Conservation (phyloP, 2,888 invertebrate species). For the Cataglyphis rosenhaueri region DNA sequence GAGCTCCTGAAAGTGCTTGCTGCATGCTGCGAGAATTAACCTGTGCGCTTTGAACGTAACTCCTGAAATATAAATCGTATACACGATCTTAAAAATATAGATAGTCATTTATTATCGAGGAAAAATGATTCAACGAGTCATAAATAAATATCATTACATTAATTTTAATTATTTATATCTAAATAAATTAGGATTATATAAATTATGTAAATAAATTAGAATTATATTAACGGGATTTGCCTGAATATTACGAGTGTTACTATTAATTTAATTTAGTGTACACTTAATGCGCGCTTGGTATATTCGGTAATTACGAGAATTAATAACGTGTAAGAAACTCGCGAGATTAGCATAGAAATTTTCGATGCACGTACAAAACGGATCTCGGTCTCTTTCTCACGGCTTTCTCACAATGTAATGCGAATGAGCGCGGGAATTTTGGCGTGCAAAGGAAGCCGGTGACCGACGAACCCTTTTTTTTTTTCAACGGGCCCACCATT, state of each 20-base stretch:
- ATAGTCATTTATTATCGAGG: background rate
- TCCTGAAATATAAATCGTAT: slow-evolving; percentile 87
- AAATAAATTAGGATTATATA: background rate
- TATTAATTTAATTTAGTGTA: background rate
- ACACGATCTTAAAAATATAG: background rate
- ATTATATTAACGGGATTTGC: background rate
- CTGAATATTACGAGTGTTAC: background rate
- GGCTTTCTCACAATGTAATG: slow-evolving; percentile 58
- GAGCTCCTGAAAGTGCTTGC: slow-evolving; percentile 96
- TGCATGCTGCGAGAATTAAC: slow-evolving; percentile 96
- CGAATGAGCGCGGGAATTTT: slow-evolving; percentile 72
- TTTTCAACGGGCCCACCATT: slow-evolving; percentile 46
- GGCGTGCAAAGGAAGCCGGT: slow-evolving; percentile 76
- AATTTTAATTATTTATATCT: slow-evolving; percentile 3
- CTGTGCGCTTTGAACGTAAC: slow-evolving; percentile 96
- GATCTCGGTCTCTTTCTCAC: slow-evolving; percentile 65
- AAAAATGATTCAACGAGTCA: background rate
- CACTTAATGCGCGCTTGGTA: background rate
- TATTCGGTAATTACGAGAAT: background rate
- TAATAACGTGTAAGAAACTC: background rate
- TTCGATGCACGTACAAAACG: slow-evolving; percentile 27
- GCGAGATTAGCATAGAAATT: slow-evolving; percentile 35
- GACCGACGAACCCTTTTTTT: slow-evolving; percentile 77
- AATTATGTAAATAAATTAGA: background rate
- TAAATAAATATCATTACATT: background rate